A percentile compares a stretch with the other conserved stretches of the same genome.
Evolutionary conservation across 1,140 invertebrate genomes (phyloP).

Genomic region (Melipona quadrifasciata): DNA sequence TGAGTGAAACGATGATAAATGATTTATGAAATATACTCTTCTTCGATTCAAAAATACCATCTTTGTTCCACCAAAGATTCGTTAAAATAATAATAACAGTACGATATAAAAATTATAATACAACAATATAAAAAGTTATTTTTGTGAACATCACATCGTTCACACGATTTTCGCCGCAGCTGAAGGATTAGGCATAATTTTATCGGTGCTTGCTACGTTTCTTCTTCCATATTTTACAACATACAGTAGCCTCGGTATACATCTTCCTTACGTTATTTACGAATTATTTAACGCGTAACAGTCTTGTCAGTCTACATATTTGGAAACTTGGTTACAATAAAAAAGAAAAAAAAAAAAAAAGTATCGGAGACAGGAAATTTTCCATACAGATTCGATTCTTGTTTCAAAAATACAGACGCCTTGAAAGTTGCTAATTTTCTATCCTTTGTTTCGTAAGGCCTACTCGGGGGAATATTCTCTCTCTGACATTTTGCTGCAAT

Average conservation of each 20-base stretch:
- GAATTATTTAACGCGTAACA: too few species aligned
- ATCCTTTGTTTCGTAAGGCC: neutral
- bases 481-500: neutral
- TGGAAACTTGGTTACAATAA: neutral
- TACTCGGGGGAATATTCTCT: too few species aligned
- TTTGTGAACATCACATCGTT: neutral
- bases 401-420: neutral
- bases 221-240: neutral
- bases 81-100: too few species aligned
- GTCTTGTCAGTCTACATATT: too few species aligned
- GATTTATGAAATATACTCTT: too few species aligned
- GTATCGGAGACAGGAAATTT: too few species aligned
- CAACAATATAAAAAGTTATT: neutral
- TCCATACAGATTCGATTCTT: neutral
- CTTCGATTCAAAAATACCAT: too few species aligned
- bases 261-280: neutral
- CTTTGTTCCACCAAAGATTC: too few species aligned
- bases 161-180: neutral
- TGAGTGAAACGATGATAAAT: too few species aligned
- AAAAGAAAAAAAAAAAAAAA: neutral
- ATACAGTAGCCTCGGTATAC: neutral
- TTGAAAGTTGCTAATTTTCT: neutral
- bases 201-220: neutral
- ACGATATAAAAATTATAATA: too few species aligned
- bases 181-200: neutral